Evolutionary conservation across 2,888 invertebrate species (phyloP).

Genomic region (Andrena trimmerana): DNA sequence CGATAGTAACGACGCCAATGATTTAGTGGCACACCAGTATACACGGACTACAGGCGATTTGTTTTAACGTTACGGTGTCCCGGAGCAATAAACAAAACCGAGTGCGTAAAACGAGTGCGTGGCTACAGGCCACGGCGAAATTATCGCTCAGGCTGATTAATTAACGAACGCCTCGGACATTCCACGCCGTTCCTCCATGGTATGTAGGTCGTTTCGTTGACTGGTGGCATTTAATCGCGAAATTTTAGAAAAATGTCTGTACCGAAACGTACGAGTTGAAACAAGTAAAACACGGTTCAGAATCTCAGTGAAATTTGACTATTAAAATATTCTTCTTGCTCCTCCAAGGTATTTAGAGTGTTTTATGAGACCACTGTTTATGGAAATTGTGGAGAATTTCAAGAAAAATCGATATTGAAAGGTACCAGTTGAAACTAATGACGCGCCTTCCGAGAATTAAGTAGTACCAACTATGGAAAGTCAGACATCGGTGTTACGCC

Average conservation of each 20-base stretch:
- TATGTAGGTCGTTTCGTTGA: background rate
- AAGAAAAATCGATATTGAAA: background rate
- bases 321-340: background rate
- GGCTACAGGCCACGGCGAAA: constrained; percentile 50
- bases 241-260: background rate
- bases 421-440: background rate
- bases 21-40: constrained; percentile 60
- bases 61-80: constrained; percentile 74
- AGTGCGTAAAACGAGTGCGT: constrained; percentile 60
- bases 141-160: constrained; percentile 75
- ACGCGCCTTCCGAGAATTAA: background rate
- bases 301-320: background rate
- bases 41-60: constrained; percentile 68
- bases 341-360: background rate
- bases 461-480: background rate
- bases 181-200: constrained; percentile 43
- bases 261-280: too few species aligned
- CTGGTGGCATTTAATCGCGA: too few species aligned
- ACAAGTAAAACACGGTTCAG: too few species aligned
- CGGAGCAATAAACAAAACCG: constrained; percentile 69
- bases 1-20: constrained; percentile 68
- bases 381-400: background rate
- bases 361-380: background rate
- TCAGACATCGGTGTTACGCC: background rate
- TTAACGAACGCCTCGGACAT: constrained; percentile 72